phyloP scores from a whole-genome alignment of 2,888 invertebrate genomes.

The Peribatodes rhomboidaria region DNA sequence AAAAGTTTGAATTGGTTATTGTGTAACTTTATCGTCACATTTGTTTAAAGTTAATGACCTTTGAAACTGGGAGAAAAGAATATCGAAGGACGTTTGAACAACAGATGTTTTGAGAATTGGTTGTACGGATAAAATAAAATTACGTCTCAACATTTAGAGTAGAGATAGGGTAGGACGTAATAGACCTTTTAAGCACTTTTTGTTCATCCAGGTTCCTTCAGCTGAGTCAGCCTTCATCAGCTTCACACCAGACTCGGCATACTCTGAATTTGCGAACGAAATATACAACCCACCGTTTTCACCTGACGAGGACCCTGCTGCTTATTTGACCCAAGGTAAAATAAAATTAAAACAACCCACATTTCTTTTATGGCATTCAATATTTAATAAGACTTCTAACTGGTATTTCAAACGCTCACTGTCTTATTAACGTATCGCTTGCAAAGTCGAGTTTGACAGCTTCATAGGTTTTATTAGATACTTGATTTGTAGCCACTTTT shows the following conservation, averaged over 20 bases:
- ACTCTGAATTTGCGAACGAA: slow-evolving; percentile 93
- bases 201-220: slow-evolving; percentile 81
- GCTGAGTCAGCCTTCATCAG: slow-evolving; percentile 92
- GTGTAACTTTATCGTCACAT: too few relatives aligned
- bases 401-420: too few relatives aligned
- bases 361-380: too few relatives aligned
- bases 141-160: neutral
- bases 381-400: too few relatives aligned
- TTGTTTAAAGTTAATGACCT: too few relatives aligned
- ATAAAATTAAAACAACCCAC: neutral
- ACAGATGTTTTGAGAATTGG: too few relatives aligned
- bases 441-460: too few relatives aligned
- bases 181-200: neutral
- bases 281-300: slow-evolving; percentile 90
- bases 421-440: too few relatives aligned
- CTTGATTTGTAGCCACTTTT: neutral
- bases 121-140: too few relatives aligned
- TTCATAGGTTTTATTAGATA: neutral
- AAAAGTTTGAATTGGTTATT: too few relatives aligned
- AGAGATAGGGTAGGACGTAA: neutral
- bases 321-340: slow-evolving; percentile 70
- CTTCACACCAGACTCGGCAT: slow-evolving; percentile 89
- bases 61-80: too few relatives aligned
- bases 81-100: too few relatives aligned
- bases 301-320: slow-evolving; percentile 76